A percentile compares a stretch with the other conserved stretches of the same genome.
phyloP scores from a whole-genome alignment of 1,140 invertebrate species.

The Heterodera schachtii region DNA sequence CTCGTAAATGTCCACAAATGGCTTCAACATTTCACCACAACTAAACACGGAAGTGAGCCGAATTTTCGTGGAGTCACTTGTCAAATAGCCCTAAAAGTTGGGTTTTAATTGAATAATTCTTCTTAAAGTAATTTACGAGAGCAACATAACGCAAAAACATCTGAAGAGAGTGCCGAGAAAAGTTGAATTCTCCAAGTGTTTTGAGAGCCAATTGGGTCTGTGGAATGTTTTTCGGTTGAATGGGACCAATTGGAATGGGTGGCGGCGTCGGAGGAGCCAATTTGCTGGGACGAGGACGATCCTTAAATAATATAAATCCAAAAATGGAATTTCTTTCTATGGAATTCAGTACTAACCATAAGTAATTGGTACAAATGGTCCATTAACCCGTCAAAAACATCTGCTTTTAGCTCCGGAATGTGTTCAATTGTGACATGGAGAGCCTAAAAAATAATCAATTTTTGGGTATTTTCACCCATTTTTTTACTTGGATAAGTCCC shows the following conservation, averaged over 20 bases:
- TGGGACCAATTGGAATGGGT: slow-evolving; percentile 46
- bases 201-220: slow-evolving; percentile 87
- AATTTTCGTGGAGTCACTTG: slow-evolving; percentile 86
- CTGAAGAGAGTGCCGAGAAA: slow-evolving; percentile 74
- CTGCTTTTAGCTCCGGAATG: slow-evolving; percentile 82
- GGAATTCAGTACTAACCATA: slow-evolving; percentile 22
- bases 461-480: not conserved
- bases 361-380: slow-evolving; percentile 48
- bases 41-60: slow-evolving; percentile 90
- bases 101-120: slow-evolving; percentile 15
- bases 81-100: slow-evolving; percentile 77
- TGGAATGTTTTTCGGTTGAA: slow-evolving; percentile 75
- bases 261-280: slow-evolving; percentile 52
- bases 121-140: slow-evolving; percentile 41
- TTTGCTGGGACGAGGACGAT: slow-evolving; percentile 45
- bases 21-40: slow-evolving; percentile 82
- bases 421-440: slow-evolving; percentile 82
- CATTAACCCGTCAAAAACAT: slow-evolving; percentile 82
- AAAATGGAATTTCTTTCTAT: not conserved
- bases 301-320: not conserved
- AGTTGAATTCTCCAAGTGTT: slow-evolving; percentile 93
- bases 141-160: slow-evolving; percentile 63
- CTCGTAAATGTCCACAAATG: slow-evolving; percentile 73
- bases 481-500: slow-evolving; percentile 79
- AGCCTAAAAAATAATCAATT: slow-evolving; percentile 30